Percentiles rank a stretch among this genome's conserved stretches.
phyloP scores from a whole-genome alignment of 2,797 vertebrate species.

The Pangasius macronema region DNA sequence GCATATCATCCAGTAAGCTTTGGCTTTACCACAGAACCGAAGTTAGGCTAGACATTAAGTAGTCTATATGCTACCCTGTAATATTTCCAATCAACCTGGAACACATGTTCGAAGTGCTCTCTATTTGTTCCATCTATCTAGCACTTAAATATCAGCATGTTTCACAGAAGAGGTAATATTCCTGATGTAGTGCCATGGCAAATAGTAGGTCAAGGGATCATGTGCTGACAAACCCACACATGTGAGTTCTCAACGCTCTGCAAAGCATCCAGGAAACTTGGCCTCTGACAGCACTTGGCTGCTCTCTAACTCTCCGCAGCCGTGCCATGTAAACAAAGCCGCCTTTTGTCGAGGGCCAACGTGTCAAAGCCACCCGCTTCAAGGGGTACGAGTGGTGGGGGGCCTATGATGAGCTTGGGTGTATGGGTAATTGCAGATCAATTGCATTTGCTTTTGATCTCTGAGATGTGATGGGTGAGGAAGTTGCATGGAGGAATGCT shows the following conservation, averaged over 20 bases:
- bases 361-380: slow-evolving; percentile 74
- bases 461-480: slow-evolving; percentile 78
- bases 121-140: slow-evolving; percentile 4
- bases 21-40: slow-evolving; percentile 18
- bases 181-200: slow-evolving; percentile 72
- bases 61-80: neutral
- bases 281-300: slow-evolving; percentile 72
- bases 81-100: slow-evolving; percentile 1
- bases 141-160: slow-evolving; percentile 28
- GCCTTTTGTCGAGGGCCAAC: slow-evolving; percentile 76
- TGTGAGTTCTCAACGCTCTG: slow-evolving; percentile 71
- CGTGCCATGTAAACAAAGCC: slow-evolving; percentile 76
- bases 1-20: slow-evolving; percentile 56
- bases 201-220: slow-evolving; percentile 72
- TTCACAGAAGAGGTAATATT: slow-evolving; percentile 65
- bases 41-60: neutral
- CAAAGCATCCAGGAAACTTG: slow-evolving; percentile 73
- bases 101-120: neutral
- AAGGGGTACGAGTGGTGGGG: slow-evolving; percentile 54
- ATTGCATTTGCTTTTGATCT: slow-evolving; percentile 82
- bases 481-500: slow-evolving; percentile 75
- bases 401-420: slow-evolving; percentile 57
- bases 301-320: slow-evolving; percentile 68
- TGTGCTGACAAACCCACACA: slow-evolving; percentile 75
- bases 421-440: slow-evolving; percentile 82